Evolutionary conservation across 2,888 invertebrate species (phyloP).

Genomic region (Chrysodeixis includens): DNA sequence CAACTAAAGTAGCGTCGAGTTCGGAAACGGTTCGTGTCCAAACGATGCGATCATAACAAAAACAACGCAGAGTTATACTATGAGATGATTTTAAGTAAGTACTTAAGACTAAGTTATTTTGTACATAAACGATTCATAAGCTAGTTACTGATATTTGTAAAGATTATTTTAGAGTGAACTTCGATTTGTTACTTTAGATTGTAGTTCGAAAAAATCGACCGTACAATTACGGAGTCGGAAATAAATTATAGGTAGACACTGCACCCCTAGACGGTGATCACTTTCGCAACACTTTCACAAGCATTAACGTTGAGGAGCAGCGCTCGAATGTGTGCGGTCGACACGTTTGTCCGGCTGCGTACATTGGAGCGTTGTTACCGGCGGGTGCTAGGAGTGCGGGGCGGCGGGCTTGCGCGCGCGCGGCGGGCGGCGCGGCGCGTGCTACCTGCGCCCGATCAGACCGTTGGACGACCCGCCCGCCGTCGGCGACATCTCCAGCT

Average conservation of each 20-base stretch:
- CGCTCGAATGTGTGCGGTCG: neutral
- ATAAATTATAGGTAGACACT: neutral
- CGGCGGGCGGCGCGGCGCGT: constrained; percentile 70
- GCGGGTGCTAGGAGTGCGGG: too few species aligned
- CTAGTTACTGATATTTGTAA: constrained; percentile 58
- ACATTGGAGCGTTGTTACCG: too few species aligned
- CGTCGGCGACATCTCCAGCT: constrained; percentile 96
- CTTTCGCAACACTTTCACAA: too few species aligned
- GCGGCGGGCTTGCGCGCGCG: constrained; percentile 58
- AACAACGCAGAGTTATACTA: constrained; percentile 53
- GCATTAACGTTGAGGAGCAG: too few species aligned
- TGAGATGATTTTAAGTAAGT: constrained; percentile 58
- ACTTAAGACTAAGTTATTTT: constrained; percentile 62
- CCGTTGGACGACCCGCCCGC: constrained; percentile 93
- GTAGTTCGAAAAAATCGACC: constrained; percentile 43
- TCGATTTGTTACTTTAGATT: constrained; percentile 35
- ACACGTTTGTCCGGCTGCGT: too few species aligned
- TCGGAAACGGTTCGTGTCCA: constrained; percentile 39
- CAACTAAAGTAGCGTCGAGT: constrained; percentile 44
- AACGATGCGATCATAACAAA: constrained; percentile 47
- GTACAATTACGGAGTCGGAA: constrained; percentile 14
- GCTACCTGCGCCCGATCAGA: constrained; percentile 95
- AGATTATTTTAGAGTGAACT: constrained; percentile 47
- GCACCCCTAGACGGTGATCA: too few species aligned
- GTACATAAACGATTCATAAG: constrained; percentile 63